Percentiles rank a stretch among this genome's conserved stretches.
Conservation (phyloP, 2,113 vertebrate genomes). For the Alaudala cheleensis region DNA sequence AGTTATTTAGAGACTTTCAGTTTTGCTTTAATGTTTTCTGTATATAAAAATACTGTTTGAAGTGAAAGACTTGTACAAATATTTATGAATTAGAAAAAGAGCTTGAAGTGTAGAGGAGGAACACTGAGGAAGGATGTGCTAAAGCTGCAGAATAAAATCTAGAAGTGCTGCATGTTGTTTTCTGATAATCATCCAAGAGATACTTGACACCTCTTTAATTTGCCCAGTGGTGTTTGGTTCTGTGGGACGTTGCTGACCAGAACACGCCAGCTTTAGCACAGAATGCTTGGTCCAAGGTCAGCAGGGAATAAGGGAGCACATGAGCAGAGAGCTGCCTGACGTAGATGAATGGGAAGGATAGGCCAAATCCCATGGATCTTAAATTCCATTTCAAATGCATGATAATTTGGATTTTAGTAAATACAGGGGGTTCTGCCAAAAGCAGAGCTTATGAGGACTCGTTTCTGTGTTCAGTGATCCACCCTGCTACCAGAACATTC, state of each 20-base stretch:
- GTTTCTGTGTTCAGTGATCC: not conserved
- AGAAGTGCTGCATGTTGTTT: conserved; percentile 43
- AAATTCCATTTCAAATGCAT: conserved; percentile 24
- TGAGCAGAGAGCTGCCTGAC: conserved; percentile 13
- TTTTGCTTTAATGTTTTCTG: conserved; percentile 54
- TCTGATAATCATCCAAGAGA: conserved; percentile 53
- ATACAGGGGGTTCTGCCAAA: conserved; percentile 25
- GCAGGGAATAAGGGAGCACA: conserved; percentile 24
- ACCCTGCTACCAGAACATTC: conserved; percentile 22
- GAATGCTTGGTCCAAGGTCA: conserved; percentile 52
- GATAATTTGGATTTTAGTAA: conserved; percentile 32
- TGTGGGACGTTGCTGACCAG: conserved; percentile 47
- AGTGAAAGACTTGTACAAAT: not conserved
- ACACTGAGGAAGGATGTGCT: not conserved
- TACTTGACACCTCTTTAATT: conserved; percentile 60
- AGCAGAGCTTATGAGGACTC: not conserved
- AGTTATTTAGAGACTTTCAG: conserved; percentile 64
- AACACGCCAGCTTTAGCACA: conserved; percentile 56
- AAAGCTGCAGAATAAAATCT: conserved; percentile 14
- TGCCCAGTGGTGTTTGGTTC: conserved; percentile 57
- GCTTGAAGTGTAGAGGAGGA: not conserved
- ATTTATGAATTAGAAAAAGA: not conserved
- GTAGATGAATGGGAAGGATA: not conserved
- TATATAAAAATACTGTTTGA: not conserved
- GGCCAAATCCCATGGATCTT: conserved; percentile 37